These are phyloP conservation scores for Plestiodon gilberti DNA, from an alignment of 2,113 vertebrate genomes.

Conservation along the genomic window DNA sequence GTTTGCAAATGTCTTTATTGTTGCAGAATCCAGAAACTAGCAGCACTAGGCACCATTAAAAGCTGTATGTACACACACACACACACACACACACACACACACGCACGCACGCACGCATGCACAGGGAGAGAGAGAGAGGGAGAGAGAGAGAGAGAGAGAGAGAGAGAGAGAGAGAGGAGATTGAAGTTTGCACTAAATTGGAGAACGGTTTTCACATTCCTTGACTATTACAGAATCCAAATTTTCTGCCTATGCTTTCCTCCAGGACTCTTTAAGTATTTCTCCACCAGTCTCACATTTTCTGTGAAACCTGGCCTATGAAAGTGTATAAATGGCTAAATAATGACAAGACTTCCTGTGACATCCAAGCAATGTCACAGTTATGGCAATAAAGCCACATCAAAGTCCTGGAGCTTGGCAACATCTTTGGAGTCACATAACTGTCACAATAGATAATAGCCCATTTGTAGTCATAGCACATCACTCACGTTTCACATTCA, in stretches of 20 bases:
- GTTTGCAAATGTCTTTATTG: neutral
- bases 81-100: too few species aligned
- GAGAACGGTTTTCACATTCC: constrained; percentile 13
- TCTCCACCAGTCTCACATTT: neutral
- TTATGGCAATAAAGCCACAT: neutral
- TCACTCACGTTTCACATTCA: neutral
- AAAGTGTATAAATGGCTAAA: neutral
- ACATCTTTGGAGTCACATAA: constrained; percentile 13
- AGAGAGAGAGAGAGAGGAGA: too few species aligned
- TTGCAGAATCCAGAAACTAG: neutral
- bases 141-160: too few species aligned
- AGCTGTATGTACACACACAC: neutral
- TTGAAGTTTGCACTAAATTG: neutral
- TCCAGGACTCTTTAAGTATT: neutral
- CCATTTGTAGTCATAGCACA: constrained; percentile 23
- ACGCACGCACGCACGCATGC: too few species aligned
- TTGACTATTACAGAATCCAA: constrained; percentile 14
- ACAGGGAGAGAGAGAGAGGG: too few species aligned
- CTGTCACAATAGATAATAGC: neutral
- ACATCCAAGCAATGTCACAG: neutral
- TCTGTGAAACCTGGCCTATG: neutral
- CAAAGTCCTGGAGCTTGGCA: neutral
- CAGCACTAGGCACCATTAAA: neutral
- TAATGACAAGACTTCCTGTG: rapidly evolving
- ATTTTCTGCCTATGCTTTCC: constrained; percentile 3